phyloP scores from a whole-genome alignment of 2,113 vertebrate species.

The Psilopsiagon aurifrons region DNA sequence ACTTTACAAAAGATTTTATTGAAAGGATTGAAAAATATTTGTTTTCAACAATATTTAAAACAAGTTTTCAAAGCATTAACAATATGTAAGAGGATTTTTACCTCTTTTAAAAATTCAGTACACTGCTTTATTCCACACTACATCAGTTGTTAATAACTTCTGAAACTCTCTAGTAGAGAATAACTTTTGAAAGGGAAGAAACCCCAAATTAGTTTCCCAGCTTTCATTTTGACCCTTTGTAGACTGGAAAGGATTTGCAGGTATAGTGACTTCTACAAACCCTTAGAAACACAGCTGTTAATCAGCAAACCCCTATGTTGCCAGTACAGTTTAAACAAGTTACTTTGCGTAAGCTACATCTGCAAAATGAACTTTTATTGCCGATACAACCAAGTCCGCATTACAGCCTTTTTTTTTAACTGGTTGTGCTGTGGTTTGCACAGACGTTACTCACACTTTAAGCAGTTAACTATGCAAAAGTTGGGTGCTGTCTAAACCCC shows the following conservation, averaged over 20 bases:
- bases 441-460: not conserved
- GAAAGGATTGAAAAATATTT: conserved; percentile 81
- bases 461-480: not conserved
- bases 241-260: not conserved
- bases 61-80: conserved; percentile 70
- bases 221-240: conserved; percentile 6
- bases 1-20: conserved; percentile 80
- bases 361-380: not conserved
- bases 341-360: not conserved
- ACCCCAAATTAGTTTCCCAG: not conserved
- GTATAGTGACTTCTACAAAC: not conserved
- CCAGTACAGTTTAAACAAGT: not conserved
- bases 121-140: not conserved
- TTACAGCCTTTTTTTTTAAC: not conserved
- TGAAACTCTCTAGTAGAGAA: not conserved
- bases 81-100: conserved; percentile 72
- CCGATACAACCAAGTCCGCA: not conserved
- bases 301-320: not conserved
- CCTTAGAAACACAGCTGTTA: not conserved
- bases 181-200: not conserved
- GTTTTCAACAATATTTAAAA: conserved; percentile 76
- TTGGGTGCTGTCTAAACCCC: not conserved
- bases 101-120: conserved; percentile 35
- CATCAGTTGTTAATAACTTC: not conserved
- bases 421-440: not conserved